Evolutionary conservation across 2,113 vertebrate species (phyloP).

Genomic region (Mormyrus iriodes): DNA sequence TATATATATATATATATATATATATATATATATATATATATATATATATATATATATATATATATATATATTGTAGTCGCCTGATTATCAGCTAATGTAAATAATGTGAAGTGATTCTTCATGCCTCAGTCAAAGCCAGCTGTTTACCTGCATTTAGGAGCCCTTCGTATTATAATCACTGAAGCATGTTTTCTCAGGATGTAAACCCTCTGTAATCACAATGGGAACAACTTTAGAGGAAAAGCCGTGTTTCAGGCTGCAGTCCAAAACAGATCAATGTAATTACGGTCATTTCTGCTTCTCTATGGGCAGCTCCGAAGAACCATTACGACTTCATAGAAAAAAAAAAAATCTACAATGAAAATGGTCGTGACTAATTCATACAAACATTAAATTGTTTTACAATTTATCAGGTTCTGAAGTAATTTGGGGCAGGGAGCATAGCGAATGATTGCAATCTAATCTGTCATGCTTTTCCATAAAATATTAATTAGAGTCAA

Average conservation of each 20-base stretch:
- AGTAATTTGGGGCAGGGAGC: not conserved
- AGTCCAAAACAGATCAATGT: not conserved
- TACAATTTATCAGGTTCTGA: not conserved
- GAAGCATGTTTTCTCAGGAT: not conserved
- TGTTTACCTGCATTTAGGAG: not conserved
- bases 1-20: not conserved
- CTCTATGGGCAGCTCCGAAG: not conserved
- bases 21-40: too few relatives aligned
- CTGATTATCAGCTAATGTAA: not conserved
- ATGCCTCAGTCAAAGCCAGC: not conserved
- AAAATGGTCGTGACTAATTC: not conserved
- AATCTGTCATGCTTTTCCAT: constrained; percentile 8
- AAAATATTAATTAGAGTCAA: constrained; percentile 7
- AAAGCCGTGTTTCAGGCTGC: not conserved
- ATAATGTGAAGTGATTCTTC: not conserved
- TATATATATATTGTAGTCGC: not conserved
- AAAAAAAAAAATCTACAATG: not conserved
- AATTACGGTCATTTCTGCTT: not conserved
- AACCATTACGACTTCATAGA: not conserved
- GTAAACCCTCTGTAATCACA: not conserved
- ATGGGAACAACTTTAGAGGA: not conserved
- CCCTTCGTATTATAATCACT: not conserved
- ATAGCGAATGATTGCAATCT: not conserved
- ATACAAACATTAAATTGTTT: not conserved
- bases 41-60: too few relatives aligned